Evolutionary conservation across 2,113 vertebrate genomes (phyloP), one percentile per base, ranked within the genome.

Genomic region (Saguinus imperator): DNA sequence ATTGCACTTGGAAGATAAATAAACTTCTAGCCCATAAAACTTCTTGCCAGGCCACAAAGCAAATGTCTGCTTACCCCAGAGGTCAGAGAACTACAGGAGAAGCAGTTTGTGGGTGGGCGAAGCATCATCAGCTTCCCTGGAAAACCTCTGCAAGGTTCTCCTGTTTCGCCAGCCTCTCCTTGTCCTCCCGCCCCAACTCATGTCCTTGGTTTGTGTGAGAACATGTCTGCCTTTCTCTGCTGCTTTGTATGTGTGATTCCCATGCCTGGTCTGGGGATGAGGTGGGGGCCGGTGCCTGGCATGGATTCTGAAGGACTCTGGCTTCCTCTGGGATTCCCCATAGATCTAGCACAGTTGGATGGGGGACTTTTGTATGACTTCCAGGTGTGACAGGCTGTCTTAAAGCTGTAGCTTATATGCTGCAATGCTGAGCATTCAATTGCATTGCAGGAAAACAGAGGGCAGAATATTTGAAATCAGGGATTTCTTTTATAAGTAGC

Each of bases 1-100:
- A 81, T 77, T 87, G 84, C 90, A 88, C 95, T 92, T 20, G 29
- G 93, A 86, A 95, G 95, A 97, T 97, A 97, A 96, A 95, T 97
- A 96, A 97, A 97, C 89, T 94, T 94, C 64, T 79, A 96, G 89
- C 80, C 95, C 97, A 68, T 85, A 87, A 81, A 97, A 89, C 75
- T 91, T 94, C 87, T 93, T 85, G 96, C 92, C 94, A 97, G 95
- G 96, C 93, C 97, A n/a, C 87, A 92, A 32, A 96, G 57, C 55
- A 86, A 96, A 64, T 92, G 88, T 87, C 96, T 81, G 35, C 75
- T 93, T 55, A 32, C 61, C 70, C 5, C 16, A 5, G 76, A 95
- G 87, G 77, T 95, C 80, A 85, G 86, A 79, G 82, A 91, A 80
- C 81, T 84, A 55, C 66, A 17, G 7, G 32, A 45, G 73, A 79